Evolutionary conservation across 2,113 vertebrate genomes (phyloP), one percentile per base, ranked within the genome.

Genomic region (Pygoscelis antarcticus): DNA sequence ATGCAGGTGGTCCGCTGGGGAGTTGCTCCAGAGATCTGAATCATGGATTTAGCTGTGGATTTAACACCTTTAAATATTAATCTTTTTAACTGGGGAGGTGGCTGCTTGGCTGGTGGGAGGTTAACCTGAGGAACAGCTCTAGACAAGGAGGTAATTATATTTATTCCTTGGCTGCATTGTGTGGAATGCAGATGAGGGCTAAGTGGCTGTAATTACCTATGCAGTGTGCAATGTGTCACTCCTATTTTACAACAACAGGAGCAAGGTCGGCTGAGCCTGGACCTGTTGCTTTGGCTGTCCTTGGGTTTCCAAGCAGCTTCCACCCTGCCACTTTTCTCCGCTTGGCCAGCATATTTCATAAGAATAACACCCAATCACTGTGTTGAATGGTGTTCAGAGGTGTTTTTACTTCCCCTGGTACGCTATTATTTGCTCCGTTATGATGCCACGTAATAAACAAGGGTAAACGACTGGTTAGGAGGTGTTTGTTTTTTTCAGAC

Each of bases 171-270:
- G 58, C 64, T 74, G 62, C 78, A 44, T 74, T 90, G 66, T 96
- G 81, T 83, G 83, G 86, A 92, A 93, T 89, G 92, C 87, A 95
- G 75, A 94, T 95, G 91, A 96, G 66, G 84, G 71, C 74, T 88
- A 95, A 95, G 74, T 89, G 85, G n/a, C 58, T 83, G 64, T 57
- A 88, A 87, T 95, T 92, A 91, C 64, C 81, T 75, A 80, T 0
- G 7, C 25, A 79, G 64, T 30, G 51, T 46, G 44, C 62, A 78
- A 69, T 2, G 2, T 82, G 83, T 89, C 77, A 83, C 60, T 89
- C 51, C 65, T 79, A 32, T 79, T 60, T 85, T 87, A 91, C 69
- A 83, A 9, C 38, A 80, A 78, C 62, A 90, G 25, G 46, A 87
- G 36, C 68, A 58, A 87, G 60, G 65, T 25, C 13, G 27, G 42